Percentiles rank a stretch among this genome's conserved stretches.
These are phyloP conservation scores for Ictidomys tridecemlineatus DNA, from an alignment of 2,113 vertebrate genomes.

Conservation along the genomic window DNA sequence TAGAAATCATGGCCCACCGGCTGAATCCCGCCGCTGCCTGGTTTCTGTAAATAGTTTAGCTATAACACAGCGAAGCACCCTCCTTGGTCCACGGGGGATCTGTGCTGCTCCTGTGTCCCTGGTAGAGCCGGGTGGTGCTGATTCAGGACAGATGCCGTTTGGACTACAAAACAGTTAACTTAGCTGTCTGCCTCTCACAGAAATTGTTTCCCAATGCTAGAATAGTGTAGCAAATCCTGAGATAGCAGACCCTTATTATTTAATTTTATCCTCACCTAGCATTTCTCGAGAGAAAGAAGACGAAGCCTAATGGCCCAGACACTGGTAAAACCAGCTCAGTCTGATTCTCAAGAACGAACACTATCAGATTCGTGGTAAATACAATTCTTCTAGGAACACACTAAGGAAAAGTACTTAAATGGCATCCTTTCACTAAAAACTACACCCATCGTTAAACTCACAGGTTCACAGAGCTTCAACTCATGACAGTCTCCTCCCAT, in stretches of 20 bases:
- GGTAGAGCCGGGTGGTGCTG: rapidly evolving
- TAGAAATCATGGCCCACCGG: rapidly evolving
- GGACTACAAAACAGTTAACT: not conserved
- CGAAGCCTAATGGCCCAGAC: not conserved
- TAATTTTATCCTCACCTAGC: not conserved
- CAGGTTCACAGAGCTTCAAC: not conserved
- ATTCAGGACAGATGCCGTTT: not conserved
- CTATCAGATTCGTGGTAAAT: not conserved
- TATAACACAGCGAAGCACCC: too few relatives aligned
- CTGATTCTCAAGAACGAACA: not conserved
- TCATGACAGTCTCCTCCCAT: rapidly evolving
- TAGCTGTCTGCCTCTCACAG: not conserved
- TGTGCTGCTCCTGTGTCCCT: rapidly evolving
- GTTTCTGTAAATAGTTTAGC: not conserved
- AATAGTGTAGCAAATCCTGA: not conserved
- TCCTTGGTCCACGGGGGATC: rapidly evolving
- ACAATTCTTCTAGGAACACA: not conserved
- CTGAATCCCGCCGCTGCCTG: not conserved
- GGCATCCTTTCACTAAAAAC: not conserved
- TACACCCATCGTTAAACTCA: not conserved
- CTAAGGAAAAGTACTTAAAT: not conserved
- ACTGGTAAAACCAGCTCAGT: not conserved
- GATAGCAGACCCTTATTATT: not conserved
- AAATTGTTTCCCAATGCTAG: not conserved
- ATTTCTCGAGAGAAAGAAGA: not conserved